Percentiles rank a stretch among this genome's conserved stretches.
These are phyloP conservation scores for Drosophila conformis DNA, from an alignment of 2,888 invertebrate genomes.

Conservation along the genomic window DNA sequence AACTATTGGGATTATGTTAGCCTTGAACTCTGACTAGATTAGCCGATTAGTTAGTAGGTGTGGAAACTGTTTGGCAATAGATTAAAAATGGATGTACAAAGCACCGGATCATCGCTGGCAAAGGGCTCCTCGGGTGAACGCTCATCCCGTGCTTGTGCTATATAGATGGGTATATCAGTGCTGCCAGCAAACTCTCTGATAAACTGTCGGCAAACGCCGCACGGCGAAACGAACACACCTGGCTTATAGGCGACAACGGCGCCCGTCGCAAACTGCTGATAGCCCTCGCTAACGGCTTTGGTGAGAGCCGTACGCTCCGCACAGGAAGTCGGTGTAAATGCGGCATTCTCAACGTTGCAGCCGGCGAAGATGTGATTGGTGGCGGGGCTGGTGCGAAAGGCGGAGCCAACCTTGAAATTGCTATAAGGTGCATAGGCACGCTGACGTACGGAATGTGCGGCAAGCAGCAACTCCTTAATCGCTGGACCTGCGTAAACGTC, in stretches of 20 bases:
- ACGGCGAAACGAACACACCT: slow-evolving; percentile 90
- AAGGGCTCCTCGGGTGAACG: slow-evolving; percentile 42
- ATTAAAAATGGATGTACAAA: slow-evolving; percentile 83
- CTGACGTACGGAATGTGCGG: slow-evolving; percentile 88
- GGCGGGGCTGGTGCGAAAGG: slow-evolving; percentile 88
- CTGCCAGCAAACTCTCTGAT: slow-evolving; percentile 90
- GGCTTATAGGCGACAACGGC: slow-evolving; percentile 90
- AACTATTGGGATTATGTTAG: slow-evolving; percentile 10
- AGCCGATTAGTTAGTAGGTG: slow-evolving; percentile 33
- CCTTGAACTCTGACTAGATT: slow-evolving; percentile 13
- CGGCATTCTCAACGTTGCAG: slow-evolving; percentile 96
- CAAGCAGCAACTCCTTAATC: slow-evolving; percentile 86
- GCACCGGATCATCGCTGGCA: slow-evolving; percentile 57
- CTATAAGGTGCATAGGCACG: slow-evolving; percentile 93
- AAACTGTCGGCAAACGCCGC: slow-evolving; percentile 95
- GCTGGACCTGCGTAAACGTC: slow-evolving; percentile 52
- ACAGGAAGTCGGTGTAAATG: slow-evolving; percentile 92
- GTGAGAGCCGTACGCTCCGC: slow-evolving; percentile 95
- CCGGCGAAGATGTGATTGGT: slow-evolving; percentile 90
- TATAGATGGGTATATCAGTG: slow-evolving; percentile 89
- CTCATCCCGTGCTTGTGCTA: slow-evolving; percentile 87
- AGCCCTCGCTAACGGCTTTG: slow-evolving; percentile 94
- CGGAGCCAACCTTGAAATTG: slow-evolving; percentile 94
- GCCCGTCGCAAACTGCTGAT: slow-evolving; percentile 88
- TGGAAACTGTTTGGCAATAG: slow-evolving; percentile 80